These are phyloP conservation scores for Steinernema carpocapsae DNA, from an alignment of 2,888 invertebrate species.

Conservation along the genomic window DNA sequence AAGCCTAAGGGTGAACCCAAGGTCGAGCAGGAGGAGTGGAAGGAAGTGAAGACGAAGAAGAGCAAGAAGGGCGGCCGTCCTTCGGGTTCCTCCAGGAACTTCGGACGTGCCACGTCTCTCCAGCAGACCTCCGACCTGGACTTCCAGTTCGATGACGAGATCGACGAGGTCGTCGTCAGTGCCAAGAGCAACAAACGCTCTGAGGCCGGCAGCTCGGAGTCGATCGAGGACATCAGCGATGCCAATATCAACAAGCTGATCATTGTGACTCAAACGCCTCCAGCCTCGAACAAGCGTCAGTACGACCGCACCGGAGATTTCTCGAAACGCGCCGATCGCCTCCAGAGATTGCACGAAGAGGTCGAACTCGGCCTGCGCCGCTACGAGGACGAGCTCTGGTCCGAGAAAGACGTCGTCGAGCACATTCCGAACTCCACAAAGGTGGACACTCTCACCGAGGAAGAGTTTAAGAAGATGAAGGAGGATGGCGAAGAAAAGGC, in stretches of 20 bases:
- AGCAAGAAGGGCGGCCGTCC: conserved; percentile 44
- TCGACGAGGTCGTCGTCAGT: conserved; percentile 71
- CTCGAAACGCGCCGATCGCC: conserved; percentile 85
- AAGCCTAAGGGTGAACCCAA: not conserved
- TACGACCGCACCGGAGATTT: conserved; percentile 86
- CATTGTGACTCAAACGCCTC: conserved; percentile 83
- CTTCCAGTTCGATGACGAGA: conserved; percentile 95
- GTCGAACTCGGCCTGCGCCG: conserved; percentile 95
- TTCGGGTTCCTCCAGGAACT: conserved; percentile 23
- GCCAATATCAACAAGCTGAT: conserved; percentile 74
- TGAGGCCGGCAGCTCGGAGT: conserved; percentile 29
- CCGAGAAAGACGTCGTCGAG: conserved; percentile 38
- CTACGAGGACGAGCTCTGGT: conserved; percentile 94
- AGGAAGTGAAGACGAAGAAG: conserved; percentile 46
- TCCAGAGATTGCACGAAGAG: conserved; percentile 88
- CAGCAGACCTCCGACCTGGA: conserved; percentile 78
- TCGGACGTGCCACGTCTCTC: not conserved
- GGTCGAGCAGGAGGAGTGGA: conserved; percentile 45
- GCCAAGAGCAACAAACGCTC: conserved; percentile 15
- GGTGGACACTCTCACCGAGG: conserved; percentile 56
- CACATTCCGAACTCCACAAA: conserved; percentile 42
- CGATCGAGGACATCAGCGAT: conserved; percentile 72
- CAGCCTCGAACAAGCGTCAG: conserved; percentile 68
- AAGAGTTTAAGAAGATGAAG: conserved; percentile 54
- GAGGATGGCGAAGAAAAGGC: not conserved